Evolutionary conservation across 2,888 invertebrate genomes (phyloP).

Genomic region (Zygaena filipendulae): DNA sequence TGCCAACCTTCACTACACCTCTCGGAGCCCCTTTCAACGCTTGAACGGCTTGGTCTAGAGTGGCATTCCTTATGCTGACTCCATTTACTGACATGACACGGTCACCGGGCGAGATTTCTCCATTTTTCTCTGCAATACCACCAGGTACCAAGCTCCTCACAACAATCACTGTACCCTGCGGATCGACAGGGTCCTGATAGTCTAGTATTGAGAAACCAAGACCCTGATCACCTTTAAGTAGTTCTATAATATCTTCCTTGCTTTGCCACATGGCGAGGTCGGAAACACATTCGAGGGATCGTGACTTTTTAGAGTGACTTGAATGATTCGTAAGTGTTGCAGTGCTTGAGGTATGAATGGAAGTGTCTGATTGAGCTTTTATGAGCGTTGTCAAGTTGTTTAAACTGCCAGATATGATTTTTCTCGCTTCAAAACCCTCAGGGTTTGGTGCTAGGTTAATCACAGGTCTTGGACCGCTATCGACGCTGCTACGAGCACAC

Average conservation of each 20-base stretch:
- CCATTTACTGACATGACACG: constrained; percentile 93
- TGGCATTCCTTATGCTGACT: constrained; percentile 88
- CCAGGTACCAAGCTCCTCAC: constrained; percentile 97
- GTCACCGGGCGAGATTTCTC: constrained; percentile 95
- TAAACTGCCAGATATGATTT: constrained; percentile 86
- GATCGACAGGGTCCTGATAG: constrained; percentile 97
- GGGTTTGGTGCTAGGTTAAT: constrained; percentile 83
- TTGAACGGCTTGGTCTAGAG: constrained; percentile 94
- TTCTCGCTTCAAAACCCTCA: constrained; percentile 83
- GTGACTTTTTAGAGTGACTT: constrained; percentile 79
- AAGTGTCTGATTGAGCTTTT: constrained; percentile 96
- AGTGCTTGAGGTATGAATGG: constrained; percentile 88
- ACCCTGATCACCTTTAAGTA: constrained; percentile 94
- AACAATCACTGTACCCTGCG: constrained; percentile 95
- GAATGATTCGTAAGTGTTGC: constrained; percentile 79
- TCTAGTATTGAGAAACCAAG: constrained; percentile 98
- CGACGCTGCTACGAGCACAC: constrained; percentile 81
- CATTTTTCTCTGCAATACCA: constrained; percentile 96
- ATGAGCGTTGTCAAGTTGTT: constrained; percentile 85
- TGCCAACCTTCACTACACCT: constrained; percentile 90
- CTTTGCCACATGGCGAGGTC: constrained; percentile 98
- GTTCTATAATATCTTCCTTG: constrained; percentile 90
- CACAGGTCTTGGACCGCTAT: constrained; percentile 74
- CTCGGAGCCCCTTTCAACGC: constrained; percentile 94
- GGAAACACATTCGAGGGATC: constrained; percentile 93